phyloP scores from a whole-genome alignment of 1,140 invertebrate genomes.

The Drosophila watanabei region DNA sequence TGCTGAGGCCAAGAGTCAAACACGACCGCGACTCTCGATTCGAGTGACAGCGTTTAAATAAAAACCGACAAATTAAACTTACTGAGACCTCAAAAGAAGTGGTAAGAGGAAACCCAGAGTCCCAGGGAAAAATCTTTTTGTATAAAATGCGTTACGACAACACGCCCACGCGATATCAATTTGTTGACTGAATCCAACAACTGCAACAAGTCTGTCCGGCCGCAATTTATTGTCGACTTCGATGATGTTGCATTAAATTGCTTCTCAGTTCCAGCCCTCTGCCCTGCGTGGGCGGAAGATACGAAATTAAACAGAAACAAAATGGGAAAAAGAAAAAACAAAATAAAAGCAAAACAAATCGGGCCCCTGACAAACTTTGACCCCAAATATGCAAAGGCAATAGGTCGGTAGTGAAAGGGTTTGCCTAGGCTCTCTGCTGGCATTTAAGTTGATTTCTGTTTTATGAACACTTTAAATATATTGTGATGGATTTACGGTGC shows the following conservation, averaged over 20 bases:
- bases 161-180: conserved; percentile 69
- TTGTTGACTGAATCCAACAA: conserved; percentile 76
- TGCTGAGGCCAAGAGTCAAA: conserved; percentile 73
- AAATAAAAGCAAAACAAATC: conserved; percentile 48
- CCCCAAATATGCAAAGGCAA: conserved; percentile 61
- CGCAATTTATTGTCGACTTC: conserved; percentile 57
- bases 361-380: conserved; percentile 69
- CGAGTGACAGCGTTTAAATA: conserved; percentile 73
- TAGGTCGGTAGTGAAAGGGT: conserved; percentile 76
- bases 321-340: conserved; percentile 2
- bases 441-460: conserved; percentile 32
- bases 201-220: conserved; percentile 68
- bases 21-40: conserved; percentile 55
- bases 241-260: conserved; percentile 81
- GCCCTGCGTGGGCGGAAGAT: conserved; percentile 57
- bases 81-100: conserved; percentile 19
- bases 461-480: conserved; percentile 9
- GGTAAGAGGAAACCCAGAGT: conserved; percentile 13
- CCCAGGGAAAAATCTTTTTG: conserved; percentile 36
- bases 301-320: conserved; percentile 41
- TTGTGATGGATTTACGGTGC: conserved; percentile 29
- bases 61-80: conserved; percentile 76
- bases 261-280: conserved; percentile 23
- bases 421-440: conserved; percentile 17
- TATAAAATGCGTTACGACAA: conserved; percentile 68